A percentile compares a stretch with the other conserved stretches of the same genome.
Conservation (phyloP, 2,113 vertebrate species). For the Tetrao urogallus region DNA sequence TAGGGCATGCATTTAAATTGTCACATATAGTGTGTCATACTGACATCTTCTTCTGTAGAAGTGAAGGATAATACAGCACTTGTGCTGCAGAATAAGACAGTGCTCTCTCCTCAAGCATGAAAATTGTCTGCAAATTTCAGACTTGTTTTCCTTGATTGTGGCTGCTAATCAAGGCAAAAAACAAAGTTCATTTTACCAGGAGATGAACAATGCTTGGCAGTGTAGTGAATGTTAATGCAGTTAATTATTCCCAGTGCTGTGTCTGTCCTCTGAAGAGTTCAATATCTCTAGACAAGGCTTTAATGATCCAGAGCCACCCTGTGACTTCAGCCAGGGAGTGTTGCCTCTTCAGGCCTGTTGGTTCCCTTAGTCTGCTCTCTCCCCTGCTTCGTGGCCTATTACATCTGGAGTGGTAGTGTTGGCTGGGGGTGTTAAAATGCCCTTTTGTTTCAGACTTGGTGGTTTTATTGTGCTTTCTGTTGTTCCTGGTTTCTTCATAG, state of each 20-base stretch:
- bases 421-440: constrained; percentile 72
- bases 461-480: not conserved
- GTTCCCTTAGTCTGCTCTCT: constrained; percentile 24
- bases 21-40: constrained; percentile 64
- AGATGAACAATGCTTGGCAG: constrained; percentile 56
- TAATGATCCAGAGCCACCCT: constrained; percentile 61
- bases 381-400: not conserved
- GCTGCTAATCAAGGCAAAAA: constrained; percentile 68
- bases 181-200: constrained; percentile 63
- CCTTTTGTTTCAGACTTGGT: constrained; percentile 42
- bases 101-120: constrained; percentile 45
- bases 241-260: constrained; percentile 82
- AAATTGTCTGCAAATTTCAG: constrained; percentile 70
- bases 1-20: constrained; percentile 72
- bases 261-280: constrained; percentile 46
- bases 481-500: constrained; percentile 41
- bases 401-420: constrained; percentile 51
- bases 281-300: constrained; percentile 77
- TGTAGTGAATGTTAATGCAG: constrained; percentile 77
- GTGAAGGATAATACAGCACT: constrained; percentile 66
- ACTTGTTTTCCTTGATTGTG: constrained; percentile 71
- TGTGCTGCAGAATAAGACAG: constrained; percentile 62
- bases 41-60: constrained; percentile 68
- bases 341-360: constrained; percentile 76
- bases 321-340: constrained; percentile 72